These are phyloP conservation scores for Hypomecis punctinalis DNA, from an alignment of 2,888 invertebrate genomes.

Conservation along the genomic window DNA sequence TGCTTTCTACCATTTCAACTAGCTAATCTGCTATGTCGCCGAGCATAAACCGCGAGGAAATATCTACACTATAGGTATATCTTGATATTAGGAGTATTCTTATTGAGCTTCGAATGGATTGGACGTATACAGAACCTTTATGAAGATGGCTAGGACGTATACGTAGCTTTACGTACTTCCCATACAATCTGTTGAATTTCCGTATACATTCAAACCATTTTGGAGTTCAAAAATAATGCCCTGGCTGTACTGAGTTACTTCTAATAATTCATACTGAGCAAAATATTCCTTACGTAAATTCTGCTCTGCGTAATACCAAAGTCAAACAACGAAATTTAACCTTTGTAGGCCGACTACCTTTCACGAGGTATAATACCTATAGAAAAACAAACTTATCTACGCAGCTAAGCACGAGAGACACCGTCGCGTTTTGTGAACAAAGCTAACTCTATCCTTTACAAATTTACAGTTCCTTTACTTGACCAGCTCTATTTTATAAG, in stretches of 20 bases:
- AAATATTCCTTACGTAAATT: conserved; percentile 25
- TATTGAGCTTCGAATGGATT: too few species aligned
- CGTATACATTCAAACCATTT: too few species aligned
- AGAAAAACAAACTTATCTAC: neutral
- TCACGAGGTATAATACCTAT: conserved; percentile 2
- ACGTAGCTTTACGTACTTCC: too few species aligned
- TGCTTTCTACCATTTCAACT: too few species aligned
- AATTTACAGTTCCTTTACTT: neutral
- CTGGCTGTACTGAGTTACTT: conserved; percentile 12
- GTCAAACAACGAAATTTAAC: conserved; percentile 26
- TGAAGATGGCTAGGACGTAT: too few species aligned
- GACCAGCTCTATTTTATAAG: neutral
- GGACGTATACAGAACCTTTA: too few species aligned
- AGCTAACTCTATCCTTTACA: neutral
- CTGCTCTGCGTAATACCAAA: conserved; percentile 19
- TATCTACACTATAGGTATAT: too few species aligned
- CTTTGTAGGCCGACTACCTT: conserved; percentile 22
- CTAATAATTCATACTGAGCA: neutral
- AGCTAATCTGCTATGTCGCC: too few species aligned
- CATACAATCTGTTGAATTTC: too few species aligned
- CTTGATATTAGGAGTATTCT: too few species aligned
- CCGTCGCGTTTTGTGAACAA: neutral
- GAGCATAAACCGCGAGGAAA: too few species aligned
- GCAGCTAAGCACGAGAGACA: neutral
- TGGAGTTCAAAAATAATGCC: too few species aligned